These are phyloP conservation scores for Lepidochrysops patricia DNA, from an alignment of 2,888 invertebrate species.

Conservation along the genomic window DNA sequence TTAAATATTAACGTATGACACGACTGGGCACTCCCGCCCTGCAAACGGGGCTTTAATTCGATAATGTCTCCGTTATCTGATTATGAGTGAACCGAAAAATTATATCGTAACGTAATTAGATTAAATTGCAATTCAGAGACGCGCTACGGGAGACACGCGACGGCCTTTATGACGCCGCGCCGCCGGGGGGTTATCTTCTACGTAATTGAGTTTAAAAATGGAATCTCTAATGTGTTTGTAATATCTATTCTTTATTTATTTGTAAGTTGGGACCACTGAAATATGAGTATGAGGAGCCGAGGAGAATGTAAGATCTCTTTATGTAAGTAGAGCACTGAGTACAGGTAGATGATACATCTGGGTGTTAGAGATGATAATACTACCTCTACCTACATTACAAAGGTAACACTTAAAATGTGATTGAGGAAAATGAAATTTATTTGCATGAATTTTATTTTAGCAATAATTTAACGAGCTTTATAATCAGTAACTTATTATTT, in stretches of 20 bases:
- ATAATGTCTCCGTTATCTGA: slow-evolving; percentile 67
- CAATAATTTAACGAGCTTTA: no score
- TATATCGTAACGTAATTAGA: slow-evolving; percentile 70
- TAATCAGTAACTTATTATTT: no score
- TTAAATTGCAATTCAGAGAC: slow-evolving; percentile 73
- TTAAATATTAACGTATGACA: slow-evolving; percentile 17
- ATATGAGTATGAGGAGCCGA: no score
- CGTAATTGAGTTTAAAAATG: slow-evolving; percentile 9
- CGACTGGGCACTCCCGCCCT: slow-evolving; percentile 25
- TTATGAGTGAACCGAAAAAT: slow-evolving; percentile 71
- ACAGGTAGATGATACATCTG: no score
- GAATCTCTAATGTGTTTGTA: not conserved
- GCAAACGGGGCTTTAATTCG: slow-evolving; percentile 57
- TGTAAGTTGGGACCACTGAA: no score
- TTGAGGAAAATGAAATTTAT: no score
- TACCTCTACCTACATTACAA: no score
- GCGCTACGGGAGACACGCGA: slow-evolving; percentile 62
- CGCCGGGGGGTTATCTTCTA: slow-evolving; percentile 17
- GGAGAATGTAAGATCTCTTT: no score
- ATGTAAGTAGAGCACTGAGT: no score
- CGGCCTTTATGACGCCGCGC: slow-evolving; percentile 37
- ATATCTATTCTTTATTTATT: not conserved
- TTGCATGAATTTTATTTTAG: no score
- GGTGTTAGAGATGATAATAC: no score
- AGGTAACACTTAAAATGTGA: no score